These are phyloP conservation scores for Otocyon megalotis DNA, from an alignment of 2,113 vertebrate genomes.

Conservation along the genomic window DNA sequence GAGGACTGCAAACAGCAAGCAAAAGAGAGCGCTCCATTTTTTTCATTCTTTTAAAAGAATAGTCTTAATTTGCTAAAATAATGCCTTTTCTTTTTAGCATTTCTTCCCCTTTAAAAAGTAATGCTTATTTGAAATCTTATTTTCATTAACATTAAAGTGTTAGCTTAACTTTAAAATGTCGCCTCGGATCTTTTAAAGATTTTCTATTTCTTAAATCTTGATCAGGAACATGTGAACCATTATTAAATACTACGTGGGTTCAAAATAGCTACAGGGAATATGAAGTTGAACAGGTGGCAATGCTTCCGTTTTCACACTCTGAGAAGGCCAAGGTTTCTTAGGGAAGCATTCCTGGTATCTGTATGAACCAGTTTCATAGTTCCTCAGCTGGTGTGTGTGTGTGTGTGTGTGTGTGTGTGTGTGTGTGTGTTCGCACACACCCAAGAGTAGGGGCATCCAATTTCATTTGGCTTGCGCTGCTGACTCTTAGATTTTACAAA, in stretches of 20 bases:
- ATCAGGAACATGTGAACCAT: constrained; percentile 45
- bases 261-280: constrained; percentile 66
- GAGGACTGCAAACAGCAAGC: neutral
- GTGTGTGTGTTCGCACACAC: neutral
- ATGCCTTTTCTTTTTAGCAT: neutral
- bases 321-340: constrained; percentile 61
- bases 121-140: constrained; percentile 7
- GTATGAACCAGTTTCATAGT: constrained; percentile 19
- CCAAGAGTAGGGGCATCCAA: neutral
- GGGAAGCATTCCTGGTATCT: constrained; percentile 72
- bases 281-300: constrained; percentile 67
- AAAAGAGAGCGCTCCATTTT: neutral
- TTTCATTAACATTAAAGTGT: constrained; percentile 47
- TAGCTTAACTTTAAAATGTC: neutral
- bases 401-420: too few relatives aligned
- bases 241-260: constrained; percentile 53
- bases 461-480: constrained; percentile 60
- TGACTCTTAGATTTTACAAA: constrained; percentile 45
- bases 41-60: constrained; percentile 17
- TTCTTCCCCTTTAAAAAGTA: constrained; percentile 54
- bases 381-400: constrained; percentile 19
- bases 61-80: constrained; percentile 37
- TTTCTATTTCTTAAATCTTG: constrained; percentile 13
- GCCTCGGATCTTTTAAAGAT: neutral
- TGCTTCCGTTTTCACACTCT: constrained; percentile 53